Conservation (phyloP, 2,888 invertebrate species). For the Zaprionus lineosus region DNA sequence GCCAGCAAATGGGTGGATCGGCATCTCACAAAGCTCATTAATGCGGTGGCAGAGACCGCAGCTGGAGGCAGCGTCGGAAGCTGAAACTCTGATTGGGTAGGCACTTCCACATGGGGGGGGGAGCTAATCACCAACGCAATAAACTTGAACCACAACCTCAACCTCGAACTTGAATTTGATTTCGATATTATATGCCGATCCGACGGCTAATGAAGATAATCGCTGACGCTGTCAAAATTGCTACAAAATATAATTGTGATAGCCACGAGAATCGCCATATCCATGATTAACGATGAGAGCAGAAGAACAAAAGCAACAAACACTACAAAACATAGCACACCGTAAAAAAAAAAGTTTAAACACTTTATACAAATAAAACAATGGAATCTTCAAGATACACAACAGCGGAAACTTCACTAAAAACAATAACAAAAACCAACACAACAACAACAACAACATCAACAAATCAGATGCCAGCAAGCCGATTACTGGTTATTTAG, state of each 20-base stretch:
- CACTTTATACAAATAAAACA: slow-evolving; percentile 44
- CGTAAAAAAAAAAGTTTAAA: slow-evolving; percentile 1
- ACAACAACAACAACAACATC: background rate
- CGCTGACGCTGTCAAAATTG: slow-evolving; percentile 71
- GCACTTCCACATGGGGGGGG: too few species aligned
- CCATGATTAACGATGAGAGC: slow-evolving; percentile 73
- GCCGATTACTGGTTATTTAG: slow-evolving; percentile 76
- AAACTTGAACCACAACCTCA: slow-evolving; percentile 32
- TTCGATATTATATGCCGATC: slow-evolving; percentile 23
- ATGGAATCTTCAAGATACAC: slow-evolving; percentile 66
- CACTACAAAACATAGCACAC: slow-evolving; percentile 6
- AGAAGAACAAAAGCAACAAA: slow-evolving; percentile 36
- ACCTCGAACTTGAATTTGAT: slow-evolving; percentile 66
- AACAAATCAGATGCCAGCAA: slow-evolving; percentile 56
- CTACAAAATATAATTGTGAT: slow-evolving; percentile 68
- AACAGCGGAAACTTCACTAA: slow-evolving; percentile 64
- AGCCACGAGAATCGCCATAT: slow-evolving; percentile 45
- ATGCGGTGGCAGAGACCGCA: slow-evolving; percentile 12
- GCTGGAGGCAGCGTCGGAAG: too few species aligned
- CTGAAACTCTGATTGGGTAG: too few species aligned
- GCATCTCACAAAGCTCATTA: slow-evolving; percentile 13
- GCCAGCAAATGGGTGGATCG: slow-evolving; percentile 55
- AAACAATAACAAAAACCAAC: slow-evolving; percentile 64
- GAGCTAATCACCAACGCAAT: slow-evolving; percentile 11
- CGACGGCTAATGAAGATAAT: slow-evolving; percentile 67